These are phyloP conservation scores for Agriopis leucophaearia DNA, from an alignment of 2,888 invertebrate species.

Conservation along the genomic window DNA sequence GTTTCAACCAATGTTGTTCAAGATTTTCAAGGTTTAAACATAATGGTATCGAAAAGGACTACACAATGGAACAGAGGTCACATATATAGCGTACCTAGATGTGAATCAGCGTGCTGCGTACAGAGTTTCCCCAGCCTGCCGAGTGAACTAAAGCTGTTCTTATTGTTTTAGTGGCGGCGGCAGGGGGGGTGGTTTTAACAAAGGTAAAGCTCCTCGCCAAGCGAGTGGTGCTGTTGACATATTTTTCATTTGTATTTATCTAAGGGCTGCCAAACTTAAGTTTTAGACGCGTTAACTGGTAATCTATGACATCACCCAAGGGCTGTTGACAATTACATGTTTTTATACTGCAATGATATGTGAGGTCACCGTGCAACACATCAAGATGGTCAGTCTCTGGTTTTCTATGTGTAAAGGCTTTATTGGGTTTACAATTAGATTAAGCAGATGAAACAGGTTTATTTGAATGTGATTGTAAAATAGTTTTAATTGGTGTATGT, in stretches of 20 bases:
- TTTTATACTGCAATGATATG: conserved; percentile 3
- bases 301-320: conserved; percentile 40
- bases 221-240: conserved; percentile 91
- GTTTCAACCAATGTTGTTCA: conserved; percentile 75
- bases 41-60: conserved; percentile 88
- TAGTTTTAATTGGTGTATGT: conserved; percentile 2
- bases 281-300: conserved; percentile 58
- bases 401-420: conserved; percentile 1
- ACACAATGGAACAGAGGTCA: conserved; percentile 79
- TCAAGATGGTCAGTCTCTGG: conserved; percentile 5
- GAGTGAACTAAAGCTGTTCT: conserved; percentile 91
- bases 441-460: conserved; percentile 8
- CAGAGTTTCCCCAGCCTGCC: conserved; percentile 86
- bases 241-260: conserved; percentile 80
- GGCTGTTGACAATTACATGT: conserved; percentile 61
- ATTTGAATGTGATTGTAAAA: conserved; percentile 1
- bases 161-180: conserved; percentile 98
- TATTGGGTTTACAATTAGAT: neutral
- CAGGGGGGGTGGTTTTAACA: conserved; percentile 97
- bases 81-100: conserved; percentile 81
- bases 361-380: neutral
- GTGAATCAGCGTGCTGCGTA: conserved; percentile 86
- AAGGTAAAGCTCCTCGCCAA: conserved; percentile 96
- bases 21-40: conserved; percentile 82
- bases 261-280: conserved; percentile 83